phyloP scores from a whole-genome alignment of 2,797 vertebrate genomes.

The Orestias chungarensis region DNA sequence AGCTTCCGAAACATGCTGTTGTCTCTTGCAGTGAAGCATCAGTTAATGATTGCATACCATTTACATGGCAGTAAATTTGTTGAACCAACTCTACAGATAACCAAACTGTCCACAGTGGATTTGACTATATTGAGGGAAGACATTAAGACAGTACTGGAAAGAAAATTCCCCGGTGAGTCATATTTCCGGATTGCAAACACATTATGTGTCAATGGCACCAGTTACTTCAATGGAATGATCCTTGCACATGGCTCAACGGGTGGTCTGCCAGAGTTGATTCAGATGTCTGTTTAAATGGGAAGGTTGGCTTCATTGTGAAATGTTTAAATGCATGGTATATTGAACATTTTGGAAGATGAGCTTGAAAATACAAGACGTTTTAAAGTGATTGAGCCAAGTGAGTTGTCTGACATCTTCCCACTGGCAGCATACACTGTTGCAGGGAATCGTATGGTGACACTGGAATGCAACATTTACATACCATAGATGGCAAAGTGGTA shows the following conservation, averaged over 20 bases:
- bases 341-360: too few relatives aligned
- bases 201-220: background rate
- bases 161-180: background rate
- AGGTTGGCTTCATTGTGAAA: too few relatives aligned
- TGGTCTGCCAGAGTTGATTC: background rate
- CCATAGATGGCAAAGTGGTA: too few relatives aligned
- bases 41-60: conserved; percentile 4
- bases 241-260: background rate
- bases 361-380: too few relatives aligned
- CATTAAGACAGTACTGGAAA: background rate
- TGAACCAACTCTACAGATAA: background rate
- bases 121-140: background rate
- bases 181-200: background rate
- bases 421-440: too few relatives aligned
- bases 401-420: too few relatives aligned
- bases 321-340: too few relatives aligned
- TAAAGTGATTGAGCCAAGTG: too few relatives aligned
- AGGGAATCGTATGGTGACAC: too few relatives aligned
- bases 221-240: background rate
- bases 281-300: background rate
- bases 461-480: too few relatives aligned
- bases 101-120: background rate
- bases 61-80: background rate
- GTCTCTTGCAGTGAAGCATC: conserved; percentile 3
- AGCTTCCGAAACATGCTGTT: conserved; percentile 3